A percentile compares a stretch with the other conserved stretches of the same genome.
Conservation (phyloP, 1,140 invertebrate genomes). For the Caenorhabditis briggsae region DNA sequence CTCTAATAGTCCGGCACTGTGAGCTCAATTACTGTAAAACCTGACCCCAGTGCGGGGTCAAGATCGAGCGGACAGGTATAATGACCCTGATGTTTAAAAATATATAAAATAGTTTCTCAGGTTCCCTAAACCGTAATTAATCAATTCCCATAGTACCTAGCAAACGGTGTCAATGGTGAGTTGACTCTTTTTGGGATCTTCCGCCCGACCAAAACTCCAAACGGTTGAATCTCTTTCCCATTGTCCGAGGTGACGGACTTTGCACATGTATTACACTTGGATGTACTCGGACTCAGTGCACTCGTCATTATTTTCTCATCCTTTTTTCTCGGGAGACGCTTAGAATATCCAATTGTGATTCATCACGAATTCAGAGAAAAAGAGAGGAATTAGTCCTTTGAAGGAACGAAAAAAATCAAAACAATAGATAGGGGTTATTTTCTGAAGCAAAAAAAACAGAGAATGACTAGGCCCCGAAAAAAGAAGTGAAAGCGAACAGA, state of each 20-base stretch:
- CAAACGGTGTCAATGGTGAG: conserved; percentile 54
- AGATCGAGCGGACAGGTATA: no score
- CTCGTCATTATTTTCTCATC: conserved; percentile 42
- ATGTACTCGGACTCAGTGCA: conserved; percentile 31
- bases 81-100: no score
- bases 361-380: neutral
- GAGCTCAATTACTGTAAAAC: no score
- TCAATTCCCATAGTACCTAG: conserved; percentile 9
- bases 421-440: neutral
- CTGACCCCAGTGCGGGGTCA: no score
- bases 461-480: neutral
- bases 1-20: no score
- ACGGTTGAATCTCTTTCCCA: conserved; percentile 59
- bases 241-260: neutral
- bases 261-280: conserved; percentile 1
- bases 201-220: conserved; percentile 45
- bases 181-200: conserved; percentile 39
- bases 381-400: neutral
- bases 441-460: neutral
- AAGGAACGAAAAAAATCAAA: neutral
- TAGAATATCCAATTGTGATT: conserved; percentile 9
- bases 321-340: neutral
- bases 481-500: conserved; percentile 4
- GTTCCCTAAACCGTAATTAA: no score
- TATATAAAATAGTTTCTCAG: no score